These are phyloP conservation scores for Ichneumon xanthorius DNA, from an alignment of 2,888 invertebrate species.

Conservation along the genomic window DNA sequence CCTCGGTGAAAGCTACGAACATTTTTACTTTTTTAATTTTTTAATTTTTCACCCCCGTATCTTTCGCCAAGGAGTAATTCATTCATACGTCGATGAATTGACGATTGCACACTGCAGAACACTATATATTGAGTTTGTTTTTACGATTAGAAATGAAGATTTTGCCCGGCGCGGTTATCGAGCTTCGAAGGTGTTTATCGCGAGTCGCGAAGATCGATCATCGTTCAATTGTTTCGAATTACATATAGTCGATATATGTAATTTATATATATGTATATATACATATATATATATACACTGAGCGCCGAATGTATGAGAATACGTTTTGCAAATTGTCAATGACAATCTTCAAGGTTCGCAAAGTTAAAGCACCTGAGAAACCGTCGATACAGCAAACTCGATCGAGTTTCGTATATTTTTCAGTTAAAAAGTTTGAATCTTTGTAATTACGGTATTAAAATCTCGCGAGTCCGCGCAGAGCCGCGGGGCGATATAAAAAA, in stretches of 20 bases:
- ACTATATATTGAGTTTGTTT: not conserved
- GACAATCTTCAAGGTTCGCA: slow-evolving; percentile 8
- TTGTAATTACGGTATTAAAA: not conserved
- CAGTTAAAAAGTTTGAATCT: not conserved
- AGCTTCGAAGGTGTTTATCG: slow-evolving; percentile 5
- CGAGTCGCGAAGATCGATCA: slow-evolving; percentile 14
- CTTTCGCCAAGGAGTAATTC: not conserved
- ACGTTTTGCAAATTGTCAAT: slow-evolving; percentile 13
- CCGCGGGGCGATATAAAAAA: slow-evolving; percentile 1
- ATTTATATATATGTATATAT: slow-evolving; percentile 2
- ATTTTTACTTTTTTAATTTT: not conserved
- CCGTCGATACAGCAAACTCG: not conserved
- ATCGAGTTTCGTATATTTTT: not conserved
- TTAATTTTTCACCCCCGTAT: not conserved
- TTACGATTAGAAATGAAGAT: not conserved
- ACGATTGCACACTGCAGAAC: not conserved
- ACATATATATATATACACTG: slow-evolving; percentile 13
- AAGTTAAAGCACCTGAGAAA: slow-evolving; percentile 4
- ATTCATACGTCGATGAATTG: not conserved
- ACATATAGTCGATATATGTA: not conserved
- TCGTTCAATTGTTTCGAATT: slow-evolving; percentile 26
- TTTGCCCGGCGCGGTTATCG: not conserved
- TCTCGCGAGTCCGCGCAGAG: not conserved
- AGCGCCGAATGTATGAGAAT: slow-evolving; percentile 15
- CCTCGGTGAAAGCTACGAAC: slow-evolving; percentile 37